Evolutionary conservation across 2,797 vertebrate genomes (phyloP).

Genomic region (Sylvilagus floridanus): DNA sequence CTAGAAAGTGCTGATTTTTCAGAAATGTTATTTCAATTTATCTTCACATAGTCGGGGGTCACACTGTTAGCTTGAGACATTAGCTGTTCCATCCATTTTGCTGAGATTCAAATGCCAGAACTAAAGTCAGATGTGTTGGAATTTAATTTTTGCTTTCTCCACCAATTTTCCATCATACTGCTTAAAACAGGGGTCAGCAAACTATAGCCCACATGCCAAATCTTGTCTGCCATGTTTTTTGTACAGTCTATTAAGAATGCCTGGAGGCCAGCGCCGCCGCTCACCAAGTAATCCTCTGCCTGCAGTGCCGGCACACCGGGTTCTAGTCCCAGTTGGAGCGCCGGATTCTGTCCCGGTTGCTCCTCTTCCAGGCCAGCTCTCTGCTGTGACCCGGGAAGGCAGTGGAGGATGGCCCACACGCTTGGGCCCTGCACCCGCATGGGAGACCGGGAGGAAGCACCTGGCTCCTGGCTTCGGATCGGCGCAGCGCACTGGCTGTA

Average conservation of each 20-base stretch:
- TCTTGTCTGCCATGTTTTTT: not conserved
- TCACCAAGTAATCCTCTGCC: no score
- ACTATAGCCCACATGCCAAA: not conserved
- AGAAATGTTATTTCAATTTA: not conserved
- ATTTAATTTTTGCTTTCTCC: slow-evolving; percentile 25
- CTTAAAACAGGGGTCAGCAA: not conserved
- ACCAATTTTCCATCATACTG: not conserved
- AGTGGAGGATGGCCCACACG: no score
- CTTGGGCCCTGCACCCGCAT: no score
- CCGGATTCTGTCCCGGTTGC: no score
- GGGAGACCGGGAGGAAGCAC: no score
- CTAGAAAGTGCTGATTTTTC: not conserved
- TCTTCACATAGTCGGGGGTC: not conserved
- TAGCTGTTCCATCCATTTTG: not conserved
- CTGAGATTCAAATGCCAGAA: not conserved
- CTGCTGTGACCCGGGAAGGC: no score
- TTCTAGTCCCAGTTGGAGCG: no score
- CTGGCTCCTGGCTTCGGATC: no score
- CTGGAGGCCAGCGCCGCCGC: no score
- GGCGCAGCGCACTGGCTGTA: no score
- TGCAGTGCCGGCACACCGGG: no score
- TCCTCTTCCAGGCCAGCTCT: no score
- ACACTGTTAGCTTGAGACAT: not conserved
- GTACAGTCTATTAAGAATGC: not conserved
- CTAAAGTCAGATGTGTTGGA: not conserved